Evolutionary conservation across 2,888 invertebrate species (phyloP).

Genomic region (Fragum fragum): DNA sequence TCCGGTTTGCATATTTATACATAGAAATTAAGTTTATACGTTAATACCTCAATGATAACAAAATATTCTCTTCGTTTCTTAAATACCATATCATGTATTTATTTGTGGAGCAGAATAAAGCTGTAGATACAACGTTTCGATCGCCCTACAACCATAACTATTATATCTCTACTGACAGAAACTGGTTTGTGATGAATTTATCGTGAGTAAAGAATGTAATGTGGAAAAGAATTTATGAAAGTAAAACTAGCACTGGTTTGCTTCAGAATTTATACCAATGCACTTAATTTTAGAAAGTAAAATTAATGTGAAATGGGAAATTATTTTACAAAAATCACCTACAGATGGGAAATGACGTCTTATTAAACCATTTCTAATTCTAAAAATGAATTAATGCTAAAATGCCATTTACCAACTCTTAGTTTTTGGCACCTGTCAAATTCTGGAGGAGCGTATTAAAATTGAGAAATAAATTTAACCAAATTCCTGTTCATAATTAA

Average conservation of each 20-base stretch:
- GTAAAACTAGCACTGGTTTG: not conserved
- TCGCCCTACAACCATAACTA: no score
- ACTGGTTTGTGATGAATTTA: no score
- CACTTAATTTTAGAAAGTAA: not conserved
- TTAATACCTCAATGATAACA: no score
- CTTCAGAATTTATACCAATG: not conserved
- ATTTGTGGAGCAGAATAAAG: no score
- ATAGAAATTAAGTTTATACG: no score
- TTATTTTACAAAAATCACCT: slow-evolving; percentile 19
- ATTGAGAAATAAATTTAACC: slow-evolving; percentile 45
- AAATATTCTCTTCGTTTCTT: no score
- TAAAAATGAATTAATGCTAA: slow-evolving; percentile 14
- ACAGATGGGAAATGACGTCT: slow-evolving; percentile 13
- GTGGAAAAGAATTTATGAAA: no score
- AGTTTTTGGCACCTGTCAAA: slow-evolving; percentile 63
- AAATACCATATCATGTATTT: no score
- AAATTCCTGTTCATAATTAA: slow-evolving; percentile 65
- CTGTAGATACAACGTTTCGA: no score
- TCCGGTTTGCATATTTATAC: no score
- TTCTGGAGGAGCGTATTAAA: slow-evolving; percentile 47
- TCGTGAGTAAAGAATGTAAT: no score
- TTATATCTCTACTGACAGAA: no score
- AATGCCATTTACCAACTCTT: slow-evolving; percentile 30
- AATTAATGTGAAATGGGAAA: not conserved
- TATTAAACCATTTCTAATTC: slow-evolving; percentile 21